These are phyloP conservation scores for Craterocephalus amniculus DNA, from an alignment of 2,797 vertebrate species.

Conservation along the genomic window DNA sequence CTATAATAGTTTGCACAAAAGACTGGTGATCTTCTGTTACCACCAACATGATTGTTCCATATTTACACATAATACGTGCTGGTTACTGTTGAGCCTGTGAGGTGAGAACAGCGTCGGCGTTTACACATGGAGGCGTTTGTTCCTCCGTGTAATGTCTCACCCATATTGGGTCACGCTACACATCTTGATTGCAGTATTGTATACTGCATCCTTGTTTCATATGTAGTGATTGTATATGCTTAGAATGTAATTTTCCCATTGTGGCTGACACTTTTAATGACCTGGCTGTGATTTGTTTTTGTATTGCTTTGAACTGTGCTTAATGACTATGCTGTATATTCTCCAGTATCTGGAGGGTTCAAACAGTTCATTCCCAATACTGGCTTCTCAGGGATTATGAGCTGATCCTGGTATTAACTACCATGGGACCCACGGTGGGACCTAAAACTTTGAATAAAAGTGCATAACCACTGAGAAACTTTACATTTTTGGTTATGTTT, in stretches of 20 bases:
- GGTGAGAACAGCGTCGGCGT: slow-evolving; percentile 72
- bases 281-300: slow-evolving; percentile 65
- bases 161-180: slow-evolving; percentile 95
- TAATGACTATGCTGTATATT: slow-evolving; percentile 84
- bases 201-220: slow-evolving; percentile 85
- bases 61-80: slow-evolving; percentile 48
- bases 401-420: slow-evolving; percentile 85
- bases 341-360: slow-evolving; percentile 92
- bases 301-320: slow-evolving; percentile 78
- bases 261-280: slow-evolving; percentile 83
- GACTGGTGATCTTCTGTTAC: slow-evolving; percentile 47
- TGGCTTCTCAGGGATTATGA: slow-evolving; percentile 92
- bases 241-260: slow-evolving; percentile 75
- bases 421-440: slow-evolving; percentile 82
- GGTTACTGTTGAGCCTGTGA: slow-evolving; percentile 49
- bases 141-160: slow-evolving; percentile 79
- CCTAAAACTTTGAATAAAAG: slow-evolving; percentile 89
- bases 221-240: slow-evolving; percentile 76
- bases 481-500: slow-evolving; percentile 50
- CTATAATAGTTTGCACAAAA: slow-evolving; percentile 67
- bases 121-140: slow-evolving; percentile 70
- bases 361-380: slow-evolving; percentile 80
- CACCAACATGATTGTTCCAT: slow-evolving; percentile 30
- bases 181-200: slow-evolving; percentile 92
- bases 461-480: slow-evolving; percentile 86